These are phyloP conservation scores for Nyctereutes procyonoides DNA, from an alignment of 2,113 vertebrate species.

Conservation along the genomic window DNA sequence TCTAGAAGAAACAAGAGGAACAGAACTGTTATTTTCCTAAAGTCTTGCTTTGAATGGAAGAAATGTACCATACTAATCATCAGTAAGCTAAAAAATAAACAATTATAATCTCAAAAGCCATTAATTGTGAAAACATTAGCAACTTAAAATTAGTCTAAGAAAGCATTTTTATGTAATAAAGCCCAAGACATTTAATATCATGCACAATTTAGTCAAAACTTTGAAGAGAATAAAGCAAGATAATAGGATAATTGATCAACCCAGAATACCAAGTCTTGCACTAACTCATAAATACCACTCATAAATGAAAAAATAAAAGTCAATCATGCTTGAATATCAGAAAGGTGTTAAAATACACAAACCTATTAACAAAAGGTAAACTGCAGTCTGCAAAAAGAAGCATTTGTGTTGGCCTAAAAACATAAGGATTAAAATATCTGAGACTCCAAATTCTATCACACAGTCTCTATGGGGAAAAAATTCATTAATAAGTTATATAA, in stretches of 20 bases:
- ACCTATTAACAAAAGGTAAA: slow-evolving; percentile 47
- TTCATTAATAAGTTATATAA: neutral
- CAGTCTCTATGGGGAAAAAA: neutral
- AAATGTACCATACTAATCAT: neutral
- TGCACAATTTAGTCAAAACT: slow-evolving; percentile 32
- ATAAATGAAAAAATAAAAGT: neutral
- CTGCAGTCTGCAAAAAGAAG: neutral
- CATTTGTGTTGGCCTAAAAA: neutral
- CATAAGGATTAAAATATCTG: neutral
- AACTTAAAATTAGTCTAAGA: slow-evolving; percentile 45
- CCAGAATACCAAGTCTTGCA: slow-evolving; percentile 5
- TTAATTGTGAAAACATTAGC: neutral
- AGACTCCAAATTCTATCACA: neutral
- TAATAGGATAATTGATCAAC: slow-evolving; percentile 14
- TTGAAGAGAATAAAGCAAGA: slow-evolving; percentile 22
- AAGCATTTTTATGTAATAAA: slow-evolving; percentile 32
- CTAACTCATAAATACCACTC: neutral
- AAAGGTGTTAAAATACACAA: neutral
- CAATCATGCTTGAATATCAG: neutral
- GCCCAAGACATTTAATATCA: slow-evolving; percentile 20
- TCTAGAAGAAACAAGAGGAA: neutral
- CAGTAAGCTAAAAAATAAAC: neutral
- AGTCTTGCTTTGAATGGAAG: slow-evolving; percentile 4
- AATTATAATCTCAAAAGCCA: slow-evolving; percentile 21
- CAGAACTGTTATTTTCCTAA: neutral